Evolutionary conservation across 2,113 vertebrate genomes (phyloP).

Genomic region (Scartelaos histophorus): DNA sequence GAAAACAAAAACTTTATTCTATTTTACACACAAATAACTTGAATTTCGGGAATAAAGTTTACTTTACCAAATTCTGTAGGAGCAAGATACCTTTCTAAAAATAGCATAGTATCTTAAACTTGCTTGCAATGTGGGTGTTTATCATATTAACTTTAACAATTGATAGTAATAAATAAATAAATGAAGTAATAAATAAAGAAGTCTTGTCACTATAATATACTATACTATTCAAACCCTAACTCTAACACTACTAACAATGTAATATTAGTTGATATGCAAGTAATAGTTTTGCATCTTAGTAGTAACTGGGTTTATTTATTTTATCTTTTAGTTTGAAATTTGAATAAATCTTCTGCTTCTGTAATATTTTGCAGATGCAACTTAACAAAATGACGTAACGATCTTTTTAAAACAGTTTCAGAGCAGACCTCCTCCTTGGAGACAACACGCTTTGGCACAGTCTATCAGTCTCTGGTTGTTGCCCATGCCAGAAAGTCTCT

Average conservation of each 20-base stretch:
- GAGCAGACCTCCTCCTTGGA: conserved; percentile 15
- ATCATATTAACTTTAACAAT: no score
- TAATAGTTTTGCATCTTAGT: background rate
- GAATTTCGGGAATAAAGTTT: background rate
- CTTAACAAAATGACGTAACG: background rate
- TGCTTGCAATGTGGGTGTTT: background rate
- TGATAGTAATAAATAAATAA: no score
- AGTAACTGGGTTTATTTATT: background rate
- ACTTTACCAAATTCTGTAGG: background rate
- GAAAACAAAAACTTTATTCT: background rate
- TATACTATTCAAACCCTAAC: no score
- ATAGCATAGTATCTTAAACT: background rate
- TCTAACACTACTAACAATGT: no score
- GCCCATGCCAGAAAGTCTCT: conserved; percentile 34
- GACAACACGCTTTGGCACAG: conserved; percentile 31
- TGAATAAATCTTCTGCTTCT: background rate
- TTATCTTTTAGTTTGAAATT: background rate
- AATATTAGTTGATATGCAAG: background rate
- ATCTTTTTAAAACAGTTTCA: conserved; percentile 7
- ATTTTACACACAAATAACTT: background rate
- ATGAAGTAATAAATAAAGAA: background rate
- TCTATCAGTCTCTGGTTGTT: conserved; percentile 11
- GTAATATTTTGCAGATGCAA: background rate
- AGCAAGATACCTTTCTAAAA: background rate
- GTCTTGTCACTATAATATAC: no score